Evolutionary conservation across 2,113 vertebrate species (phyloP).

Genomic region (Sinocyclocheilus anophthalmus): DNA sequence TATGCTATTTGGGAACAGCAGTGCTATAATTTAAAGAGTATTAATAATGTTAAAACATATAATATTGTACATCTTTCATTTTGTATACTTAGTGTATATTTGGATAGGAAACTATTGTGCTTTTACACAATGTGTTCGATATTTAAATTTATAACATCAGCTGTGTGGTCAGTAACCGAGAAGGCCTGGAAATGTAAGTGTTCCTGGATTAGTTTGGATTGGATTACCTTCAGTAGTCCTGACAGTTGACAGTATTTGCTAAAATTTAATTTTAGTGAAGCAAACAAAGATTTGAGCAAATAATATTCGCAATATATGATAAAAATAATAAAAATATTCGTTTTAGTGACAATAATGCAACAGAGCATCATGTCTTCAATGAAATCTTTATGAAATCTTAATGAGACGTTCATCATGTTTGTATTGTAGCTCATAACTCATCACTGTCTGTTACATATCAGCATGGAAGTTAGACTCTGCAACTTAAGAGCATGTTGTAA

Average conservation of each 20-base stretch:
- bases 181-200: not conserved
- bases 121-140: conserved; percentile 44
- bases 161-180: conserved; percentile 39
- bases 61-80: conserved; percentile 63
- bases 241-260: not conserved
- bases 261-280: not conserved
- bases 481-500: not conserved
- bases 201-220: not conserved
- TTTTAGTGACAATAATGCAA: not conserved
- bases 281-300: conserved; percentile 24
- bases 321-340: not conserved
- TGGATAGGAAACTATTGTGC: conserved; percentile 49
- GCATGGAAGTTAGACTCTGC: conserved; percentile 28
- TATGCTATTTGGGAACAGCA: conserved; percentile 56
- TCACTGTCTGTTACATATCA: conserved; percentile 4
- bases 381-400: not conserved
- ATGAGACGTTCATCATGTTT: not conserved
- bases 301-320: not conserved
- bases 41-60: conserved; percentile 71
- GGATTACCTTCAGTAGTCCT: not conserved
- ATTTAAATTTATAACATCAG: conserved; percentile 46
- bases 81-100: conserved; percentile 67
- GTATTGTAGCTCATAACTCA: conserved; percentile 2
- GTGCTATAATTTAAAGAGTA: conserved; percentile 70
- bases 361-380: not conserved